Base-by-base conservation (phyloP, 1,140 invertebrate species). In the Psilanteris sp. region DNA sequence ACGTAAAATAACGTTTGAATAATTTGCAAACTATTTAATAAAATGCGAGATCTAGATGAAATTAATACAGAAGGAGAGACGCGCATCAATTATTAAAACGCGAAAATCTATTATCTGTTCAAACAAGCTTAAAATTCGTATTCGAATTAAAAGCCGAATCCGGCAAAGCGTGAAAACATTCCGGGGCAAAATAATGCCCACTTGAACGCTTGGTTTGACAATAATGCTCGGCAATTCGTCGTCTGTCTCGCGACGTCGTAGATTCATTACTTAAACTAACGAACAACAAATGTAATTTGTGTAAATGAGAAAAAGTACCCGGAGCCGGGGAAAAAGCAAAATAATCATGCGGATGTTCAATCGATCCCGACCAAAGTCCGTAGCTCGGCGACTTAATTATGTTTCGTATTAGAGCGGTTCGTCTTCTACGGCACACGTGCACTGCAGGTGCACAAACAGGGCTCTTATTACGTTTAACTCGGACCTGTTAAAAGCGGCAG, bases 401-500 rank as follows among this genome's bases (percentile, higher is more conserved):
- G 18, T 48, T 57, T 48, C 57, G 48, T 29, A 24, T 59, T 57
- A 57, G 32, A 54, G 22, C 32, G 22, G 29, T 46, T 44, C 50
- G 24, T 68, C 64, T 68, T 57, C 27, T 10, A 31, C 27, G 18
- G 41, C 20, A 54, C 64, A 48, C 50, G 50, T 55, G 41, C 62
- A 41, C 34, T 29, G 57, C 70, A 73, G 70, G 70, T 73, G 70
- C 50, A 72, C 68, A 57, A 64, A 57, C 50, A 41, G 57, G 15
- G 24, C 41, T 62, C 57, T 54, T 48, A 72, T 72, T 72, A 41
- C 68, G 36, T 64, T 48, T 46, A 48, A 55, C 32, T 72, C 32
- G 37, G 50, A 67, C 46, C 61, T 48, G 71, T 37, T 67, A 61
- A 74, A 67, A 57, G 50, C 54, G 54, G 37, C 71, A 61, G 71